Percentiles rank a stretch among this genome's conserved stretches.
phyloP scores from a whole-genome alignment of 1,140 invertebrate species.

The Drosophila pseudoobscura region DNA sequence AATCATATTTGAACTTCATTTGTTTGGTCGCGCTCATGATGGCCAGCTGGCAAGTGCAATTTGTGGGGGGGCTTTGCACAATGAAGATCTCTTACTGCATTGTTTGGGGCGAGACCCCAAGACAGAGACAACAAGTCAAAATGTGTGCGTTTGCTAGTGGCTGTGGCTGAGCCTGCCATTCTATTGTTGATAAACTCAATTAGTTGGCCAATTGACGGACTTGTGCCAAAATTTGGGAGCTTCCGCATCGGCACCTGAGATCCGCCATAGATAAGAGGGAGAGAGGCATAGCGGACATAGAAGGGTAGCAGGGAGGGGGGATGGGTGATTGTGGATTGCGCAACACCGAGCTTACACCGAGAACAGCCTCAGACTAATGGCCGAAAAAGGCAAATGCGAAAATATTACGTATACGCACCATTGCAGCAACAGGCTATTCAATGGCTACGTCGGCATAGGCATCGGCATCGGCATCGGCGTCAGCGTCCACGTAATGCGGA shows the following conservation, averaged over 20 bases:
- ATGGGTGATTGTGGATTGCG: constrained; percentile 4
- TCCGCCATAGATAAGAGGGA: constrained; percentile 2
- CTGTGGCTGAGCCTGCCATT: constrained; percentile 17
- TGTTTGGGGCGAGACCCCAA: constrained; percentile 13
- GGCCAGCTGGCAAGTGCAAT: not conserved
- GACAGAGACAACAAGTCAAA: not conserved
- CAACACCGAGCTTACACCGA: constrained; percentile 18
- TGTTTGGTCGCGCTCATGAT: not conserved
- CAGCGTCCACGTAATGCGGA: constrained; percentile 59
- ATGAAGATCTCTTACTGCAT: constrained; percentile 21
- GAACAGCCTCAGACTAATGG: constrained; percentile 16
- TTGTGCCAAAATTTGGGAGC: constrained; percentile 44
- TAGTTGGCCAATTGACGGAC: constrained; percentile 53
- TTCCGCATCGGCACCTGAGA: constrained; percentile 26
- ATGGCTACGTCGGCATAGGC: constrained; percentile 19
- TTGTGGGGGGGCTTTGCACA: not conserved
- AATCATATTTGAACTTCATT: not conserved
- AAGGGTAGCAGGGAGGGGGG: not conserved
- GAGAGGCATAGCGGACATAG: constrained; percentile 4
- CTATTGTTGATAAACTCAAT: constrained; percentile 70
- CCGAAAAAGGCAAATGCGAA: constrained; percentile 15
- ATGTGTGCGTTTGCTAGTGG: not conserved
- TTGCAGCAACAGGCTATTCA: constrained; percentile 62
- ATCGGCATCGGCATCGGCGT: constrained; percentile 37
- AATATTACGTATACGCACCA: constrained; percentile 76